These are phyloP conservation scores for Plusia festucae DNA, from an alignment of 2,888 invertebrate genomes.

Conservation along the genomic window DNA sequence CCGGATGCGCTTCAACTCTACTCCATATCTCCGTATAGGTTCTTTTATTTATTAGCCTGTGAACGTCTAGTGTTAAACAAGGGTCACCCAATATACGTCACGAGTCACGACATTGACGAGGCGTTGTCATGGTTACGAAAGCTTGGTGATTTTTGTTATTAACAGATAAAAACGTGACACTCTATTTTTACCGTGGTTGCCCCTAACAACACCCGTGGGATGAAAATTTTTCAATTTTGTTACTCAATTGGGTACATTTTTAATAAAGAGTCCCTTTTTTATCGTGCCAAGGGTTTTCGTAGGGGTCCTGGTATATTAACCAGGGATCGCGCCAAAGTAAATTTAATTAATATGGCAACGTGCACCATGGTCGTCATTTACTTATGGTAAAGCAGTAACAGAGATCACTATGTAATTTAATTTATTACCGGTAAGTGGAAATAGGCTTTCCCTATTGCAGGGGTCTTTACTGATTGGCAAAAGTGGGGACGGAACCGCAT, in stretches of 20 bases:
- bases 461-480: neutral
- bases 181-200: neutral
- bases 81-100: conserved; percentile 1
- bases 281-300: conserved; percentile 27
- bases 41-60: neutral
- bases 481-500: neutral
- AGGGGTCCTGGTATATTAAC: conserved; percentile 25
- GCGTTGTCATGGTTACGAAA: neutral
- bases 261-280: conserved; percentile 15
- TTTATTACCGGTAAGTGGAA: neutral
- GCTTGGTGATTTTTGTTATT: neutral
- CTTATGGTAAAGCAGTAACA: neutral
- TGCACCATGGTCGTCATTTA: neutral
- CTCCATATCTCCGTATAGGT: no score
- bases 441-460: neutral
- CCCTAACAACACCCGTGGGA: neutral
- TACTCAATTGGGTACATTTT: conserved; percentile 16
- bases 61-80: neutral
- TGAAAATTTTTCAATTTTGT: conserved; percentile 10
- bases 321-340: conserved; percentile 23
- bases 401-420: neutral
- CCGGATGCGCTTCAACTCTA: no score
- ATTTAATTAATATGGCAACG: conserved; percentile 20
- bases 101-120: neutral
- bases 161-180: conserved; percentile 1